A percentile compares a stretch with the other conserved stretches of the same genome.
Conservation (phyloP, 2,797 vertebrate species). For the Hemibagrus guttatus region DNA sequence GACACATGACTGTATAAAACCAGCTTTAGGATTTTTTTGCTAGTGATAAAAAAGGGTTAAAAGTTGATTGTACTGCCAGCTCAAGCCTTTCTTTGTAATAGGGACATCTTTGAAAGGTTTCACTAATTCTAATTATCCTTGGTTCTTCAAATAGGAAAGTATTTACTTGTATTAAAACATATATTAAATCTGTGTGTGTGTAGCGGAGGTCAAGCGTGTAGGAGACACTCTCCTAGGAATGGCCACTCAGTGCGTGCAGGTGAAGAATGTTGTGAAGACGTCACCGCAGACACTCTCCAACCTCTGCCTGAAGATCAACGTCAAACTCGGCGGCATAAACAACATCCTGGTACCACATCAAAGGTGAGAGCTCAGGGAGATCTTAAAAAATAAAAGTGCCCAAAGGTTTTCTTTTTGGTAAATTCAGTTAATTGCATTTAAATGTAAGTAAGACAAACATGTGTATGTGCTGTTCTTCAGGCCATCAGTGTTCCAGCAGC, state of each 20-base stretch:
- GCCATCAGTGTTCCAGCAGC: slow-evolving; percentile 96
- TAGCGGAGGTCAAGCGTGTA: slow-evolving; percentile 97
- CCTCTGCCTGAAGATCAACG: slow-evolving; percentile 99
- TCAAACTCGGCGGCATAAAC: slow-evolving; percentile 99
- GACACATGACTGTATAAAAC: background rate
- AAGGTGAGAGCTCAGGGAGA: slow-evolving; percentile 70
- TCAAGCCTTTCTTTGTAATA: background rate
- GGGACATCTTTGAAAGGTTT: background rate
- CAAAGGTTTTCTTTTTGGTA: background rate
- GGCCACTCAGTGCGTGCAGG: slow-evolving; percentile 98
- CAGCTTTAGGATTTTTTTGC: background rate
- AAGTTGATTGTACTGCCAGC: too few species aligned
- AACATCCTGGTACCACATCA: slow-evolving; percentile 99
- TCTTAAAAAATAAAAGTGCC: background rate
- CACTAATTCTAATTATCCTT: background rate
- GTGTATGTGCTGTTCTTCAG: slow-evolving; percentile 52
- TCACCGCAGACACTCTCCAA: slow-evolving; percentile 98
- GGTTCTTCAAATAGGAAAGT: background rate
- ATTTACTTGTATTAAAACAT: background rate
- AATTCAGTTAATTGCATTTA: background rate
- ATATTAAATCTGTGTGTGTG: slow-evolving; percentile 37
- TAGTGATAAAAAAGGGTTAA: background rate
- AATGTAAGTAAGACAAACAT: too few species aligned
- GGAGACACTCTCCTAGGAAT: slow-evolving; percentile 96
- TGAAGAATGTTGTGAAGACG: slow-evolving; percentile 98